These are phyloP conservation scores for Philereme vetulata DNA, from an alignment of 2,888 invertebrate genomes.

Conservation along the genomic window DNA sequence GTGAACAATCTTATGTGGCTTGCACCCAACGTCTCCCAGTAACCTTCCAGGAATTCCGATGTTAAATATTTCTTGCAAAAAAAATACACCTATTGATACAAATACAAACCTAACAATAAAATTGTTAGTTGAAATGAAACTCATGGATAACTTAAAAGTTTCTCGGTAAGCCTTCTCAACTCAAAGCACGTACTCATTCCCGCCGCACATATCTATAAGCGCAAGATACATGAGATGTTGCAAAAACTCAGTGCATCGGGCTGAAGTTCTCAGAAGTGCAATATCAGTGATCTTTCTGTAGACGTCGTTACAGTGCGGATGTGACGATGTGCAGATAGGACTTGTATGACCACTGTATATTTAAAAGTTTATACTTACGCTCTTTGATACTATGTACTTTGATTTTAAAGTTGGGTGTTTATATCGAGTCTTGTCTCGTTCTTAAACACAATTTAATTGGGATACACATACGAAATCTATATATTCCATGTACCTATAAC, in stretches of 20 bases:
- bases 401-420: too few species aligned
- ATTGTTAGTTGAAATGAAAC: constrained; percentile 1
- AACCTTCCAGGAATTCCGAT: too few species aligned
- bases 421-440: too few species aligned
- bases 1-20: too few species aligned
- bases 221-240: constrained; percentile 27
- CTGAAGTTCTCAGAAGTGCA: constrained; percentile 70
- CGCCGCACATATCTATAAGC: constrained; percentile 3
- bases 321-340: constrained; percentile 68
- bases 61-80: too few species aligned
- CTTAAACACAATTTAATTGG: too few species aligned
- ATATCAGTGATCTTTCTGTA: constrained; percentile 68
- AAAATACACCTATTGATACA: not conserved
- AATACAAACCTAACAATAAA: not conserved
- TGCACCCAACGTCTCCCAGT: too few species aligned
- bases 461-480: too few species aligned
- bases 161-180: constrained; percentile 18
- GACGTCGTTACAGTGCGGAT: constrained; percentile 64
- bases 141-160: constrained; percentile 7
- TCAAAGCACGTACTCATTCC: constrained; percentile 23
- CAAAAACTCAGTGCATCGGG: constrained; percentile 56
- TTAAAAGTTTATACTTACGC: not conserved
- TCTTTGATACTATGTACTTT: too few species aligned
- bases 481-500: too few species aligned
- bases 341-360: not conserved